Conservation (phyloP, 2,797 vertebrate species). For the Glossophaga mutica region DNA sequence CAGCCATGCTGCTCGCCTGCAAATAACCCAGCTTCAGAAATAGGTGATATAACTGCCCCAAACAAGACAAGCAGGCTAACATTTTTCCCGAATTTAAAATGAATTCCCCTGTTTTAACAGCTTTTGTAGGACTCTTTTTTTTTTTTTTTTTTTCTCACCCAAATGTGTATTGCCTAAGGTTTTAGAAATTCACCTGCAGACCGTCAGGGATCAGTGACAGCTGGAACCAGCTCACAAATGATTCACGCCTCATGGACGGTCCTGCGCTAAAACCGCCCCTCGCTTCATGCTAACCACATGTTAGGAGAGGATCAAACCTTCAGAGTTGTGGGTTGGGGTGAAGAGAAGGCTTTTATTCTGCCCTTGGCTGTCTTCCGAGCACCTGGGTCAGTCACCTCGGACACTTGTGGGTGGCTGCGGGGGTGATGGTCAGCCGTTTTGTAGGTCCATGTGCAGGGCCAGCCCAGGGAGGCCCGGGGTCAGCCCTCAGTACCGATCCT, state of each 20-base stretch:
- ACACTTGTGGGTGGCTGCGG: background rate
- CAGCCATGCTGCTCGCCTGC: background rate
- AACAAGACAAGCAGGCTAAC: background rate
- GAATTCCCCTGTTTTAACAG: background rate
- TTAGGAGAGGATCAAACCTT: background rate
- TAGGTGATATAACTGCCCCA: background rate
- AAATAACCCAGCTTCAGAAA: background rate
- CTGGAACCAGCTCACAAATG: background rate
- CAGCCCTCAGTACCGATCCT: too few relatives aligned
- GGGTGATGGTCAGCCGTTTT: background rate
- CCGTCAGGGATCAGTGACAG: background rate
- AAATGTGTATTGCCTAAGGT: background rate
- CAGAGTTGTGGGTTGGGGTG: background rate
- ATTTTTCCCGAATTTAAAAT: background rate
- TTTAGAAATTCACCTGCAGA: background rate
- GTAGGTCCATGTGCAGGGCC: background rate
- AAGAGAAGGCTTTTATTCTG: background rate
- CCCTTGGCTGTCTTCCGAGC: background rate
- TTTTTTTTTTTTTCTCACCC: background rate
- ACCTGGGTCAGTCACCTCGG: background rate
- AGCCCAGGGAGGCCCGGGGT: background rate
- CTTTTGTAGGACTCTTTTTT: background rate
- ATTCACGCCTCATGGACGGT: background rate
- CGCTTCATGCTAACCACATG: background rate
- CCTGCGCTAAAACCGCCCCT: background rate